These are phyloP conservation scores for Bursaphelenchus mucronatus DNA, from an alignment of 1,140 invertebrate species.

Conservation along the genomic window DNA sequence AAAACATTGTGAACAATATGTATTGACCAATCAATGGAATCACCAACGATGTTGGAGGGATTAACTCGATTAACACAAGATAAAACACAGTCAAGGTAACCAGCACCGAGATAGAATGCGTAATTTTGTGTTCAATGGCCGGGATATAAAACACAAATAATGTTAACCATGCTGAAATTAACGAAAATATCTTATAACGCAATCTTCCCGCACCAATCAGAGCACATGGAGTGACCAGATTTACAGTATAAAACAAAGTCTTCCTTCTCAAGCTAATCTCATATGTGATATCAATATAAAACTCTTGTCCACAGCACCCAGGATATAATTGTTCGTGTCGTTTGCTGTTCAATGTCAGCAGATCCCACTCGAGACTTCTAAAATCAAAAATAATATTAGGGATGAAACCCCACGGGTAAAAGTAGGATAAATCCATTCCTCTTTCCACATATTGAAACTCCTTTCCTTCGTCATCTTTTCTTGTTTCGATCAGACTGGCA, in stretches of 20 bases:
- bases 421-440: conserved; percentile 59
- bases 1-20: conserved; percentile 96
- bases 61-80: conserved; percentile 81
- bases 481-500: conserved; percentile 21
- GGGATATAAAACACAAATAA: conserved; percentile 87
- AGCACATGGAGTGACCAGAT: conserved; percentile 91
- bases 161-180: conserved; percentile 62
- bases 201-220: conserved; percentile 46
- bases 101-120: conserved; percentile 93
- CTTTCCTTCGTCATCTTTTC: conserved; percentile 48
- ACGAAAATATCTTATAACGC: conserved; percentile 9
- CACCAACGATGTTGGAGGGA: conserved; percentile 93
- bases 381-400: neutral
- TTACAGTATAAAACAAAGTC: conserved; percentile 91
- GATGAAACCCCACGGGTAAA: conserved; percentile 42
- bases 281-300: conserved; percentile 91
- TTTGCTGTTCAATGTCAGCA: conserved; percentile 62
- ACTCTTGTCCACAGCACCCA: conserved; percentile 60
- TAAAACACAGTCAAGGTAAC: conserved; percentile 99
- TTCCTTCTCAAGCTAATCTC: conserved; percentile 92
- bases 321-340: conserved; percentile 56
- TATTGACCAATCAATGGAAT: conserved; percentile 97
- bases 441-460: conserved; percentile 51
- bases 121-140: conserved; percentile 94
- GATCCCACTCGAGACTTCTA: conserved; percentile 92